These are phyloP conservation scores for Apotomis capreana DNA, from an alignment of 2,888 invertebrate species.

Conservation along the genomic window DNA sequence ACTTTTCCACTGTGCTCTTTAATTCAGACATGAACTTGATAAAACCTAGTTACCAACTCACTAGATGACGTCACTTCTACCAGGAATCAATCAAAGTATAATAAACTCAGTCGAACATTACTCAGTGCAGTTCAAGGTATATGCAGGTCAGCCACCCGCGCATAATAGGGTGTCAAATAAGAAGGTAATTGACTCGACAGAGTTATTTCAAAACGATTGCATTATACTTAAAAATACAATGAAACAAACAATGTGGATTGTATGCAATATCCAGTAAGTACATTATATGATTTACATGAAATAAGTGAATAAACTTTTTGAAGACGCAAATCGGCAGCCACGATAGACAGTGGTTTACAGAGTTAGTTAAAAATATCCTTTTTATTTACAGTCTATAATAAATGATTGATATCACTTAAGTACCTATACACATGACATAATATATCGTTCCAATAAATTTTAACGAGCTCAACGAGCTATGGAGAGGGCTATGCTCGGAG, in stretches of 20 bases:
- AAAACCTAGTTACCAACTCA: not conserved
- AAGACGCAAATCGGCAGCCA: conserved; percentile 11
- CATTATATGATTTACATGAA: conserved; percentile 39
- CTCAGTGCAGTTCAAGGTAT: conserved; percentile 30
- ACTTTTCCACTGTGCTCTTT: not conserved
- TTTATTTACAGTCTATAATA: no score
- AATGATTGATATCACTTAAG: no score
- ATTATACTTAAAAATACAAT: conserved; percentile 41
- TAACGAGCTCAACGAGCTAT: no score
- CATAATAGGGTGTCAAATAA: conserved; percentile 40
- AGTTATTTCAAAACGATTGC: conserved; percentile 41
- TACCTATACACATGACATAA: no score
- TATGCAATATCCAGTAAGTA: conserved; percentile 39
- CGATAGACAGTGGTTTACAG: no score
- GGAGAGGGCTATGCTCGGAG: no score
- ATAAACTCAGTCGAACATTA: conserved; percentile 5
- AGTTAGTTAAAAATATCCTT: no score
- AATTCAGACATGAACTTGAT: not conserved
- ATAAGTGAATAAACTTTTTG: conserved; percentile 32
- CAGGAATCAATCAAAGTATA: not conserved
- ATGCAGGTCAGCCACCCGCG: conserved; percentile 29
- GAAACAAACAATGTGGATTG: conserved; percentile 42
- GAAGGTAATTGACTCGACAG: conserved; percentile 39
- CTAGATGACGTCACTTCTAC: not conserved
- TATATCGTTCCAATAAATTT: no score